A percentile compares a stretch with the other conserved stretches of the same genome.
phyloP scores from a whole-genome alignment of 2,888 invertebrate species.

The Aromia moschata region DNA sequence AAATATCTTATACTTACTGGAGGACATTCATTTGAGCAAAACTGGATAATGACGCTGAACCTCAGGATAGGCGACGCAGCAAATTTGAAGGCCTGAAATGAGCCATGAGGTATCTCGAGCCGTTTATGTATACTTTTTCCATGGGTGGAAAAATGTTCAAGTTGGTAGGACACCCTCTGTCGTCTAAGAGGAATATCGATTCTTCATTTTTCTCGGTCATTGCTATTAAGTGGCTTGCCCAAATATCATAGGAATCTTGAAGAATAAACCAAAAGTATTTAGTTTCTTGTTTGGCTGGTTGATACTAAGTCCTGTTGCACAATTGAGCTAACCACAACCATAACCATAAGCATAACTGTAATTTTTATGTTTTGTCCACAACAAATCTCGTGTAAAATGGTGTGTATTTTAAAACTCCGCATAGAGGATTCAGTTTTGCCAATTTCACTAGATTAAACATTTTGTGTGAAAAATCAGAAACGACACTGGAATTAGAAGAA shows the following conservation, averaged over 20 bases:
- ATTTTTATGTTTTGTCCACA: too few relatives aligned
- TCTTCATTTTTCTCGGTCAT: slow-evolving; percentile 79
- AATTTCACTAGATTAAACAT: too few relatives aligned
- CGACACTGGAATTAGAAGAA: too few relatives aligned
- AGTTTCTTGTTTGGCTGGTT: too few relatives aligned
- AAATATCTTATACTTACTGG: slow-evolving; percentile 65
- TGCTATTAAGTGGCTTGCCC: slow-evolving; percentile 82
- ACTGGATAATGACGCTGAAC: slow-evolving; percentile 84
- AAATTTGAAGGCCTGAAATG: slow-evolving; percentile 88
- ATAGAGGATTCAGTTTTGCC: too few relatives aligned
- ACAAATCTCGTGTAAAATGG: too few relatives aligned
- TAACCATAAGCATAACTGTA: too few relatives aligned
- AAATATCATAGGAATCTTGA: slow-evolving; percentile 69
- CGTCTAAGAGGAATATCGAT: slow-evolving; percentile 78
- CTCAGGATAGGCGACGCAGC: slow-evolving; percentile 83
- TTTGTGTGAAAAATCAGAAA: too few relatives aligned
- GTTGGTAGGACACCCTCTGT: slow-evolving; percentile 83
- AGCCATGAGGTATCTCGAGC: slow-evolving; percentile 66
- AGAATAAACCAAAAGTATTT: too few relatives aligned
- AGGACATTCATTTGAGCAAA: slow-evolving; percentile 77
- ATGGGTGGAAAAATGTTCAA: slow-evolving; percentile 65
- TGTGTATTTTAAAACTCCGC: too few relatives aligned
- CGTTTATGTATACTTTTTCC: slow-evolving; percentile 57
- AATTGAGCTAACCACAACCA: too few relatives aligned
- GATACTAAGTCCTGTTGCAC: too few relatives aligned